A percentile compares a stretch with the other conserved stretches of the same genome.
Conservation (phyloP, 1,140 invertebrate genomes). For the Sinonovacula constricta region DNA sequence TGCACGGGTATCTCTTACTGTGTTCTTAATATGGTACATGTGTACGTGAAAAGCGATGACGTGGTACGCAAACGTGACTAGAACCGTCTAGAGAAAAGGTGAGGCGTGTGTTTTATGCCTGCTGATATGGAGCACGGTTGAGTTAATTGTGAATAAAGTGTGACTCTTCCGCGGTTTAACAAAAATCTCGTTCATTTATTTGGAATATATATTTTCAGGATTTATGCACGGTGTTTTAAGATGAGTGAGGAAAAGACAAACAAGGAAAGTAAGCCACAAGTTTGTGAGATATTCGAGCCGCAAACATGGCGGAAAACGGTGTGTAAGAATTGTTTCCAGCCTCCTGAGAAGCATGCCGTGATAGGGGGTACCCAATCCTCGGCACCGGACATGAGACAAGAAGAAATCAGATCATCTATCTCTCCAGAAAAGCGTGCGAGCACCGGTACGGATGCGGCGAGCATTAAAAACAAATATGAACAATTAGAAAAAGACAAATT, state of each 20-base stretch:
- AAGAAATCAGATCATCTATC: not conserved
- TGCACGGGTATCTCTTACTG: not conserved
- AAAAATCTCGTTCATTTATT: not conserved
- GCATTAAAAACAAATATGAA: conserved; percentile 50
- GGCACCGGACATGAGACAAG: not conserved
- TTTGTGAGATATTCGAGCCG: conserved; percentile 76
- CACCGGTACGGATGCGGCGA: conserved; percentile 11
- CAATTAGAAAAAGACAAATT: conserved; percentile 42
- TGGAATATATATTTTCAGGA: conserved; percentile 17
- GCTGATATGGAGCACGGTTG: conserved; percentile 19
- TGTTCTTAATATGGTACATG: conserved; percentile 44
- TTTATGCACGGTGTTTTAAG: not conserved
- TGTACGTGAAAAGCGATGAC: conserved; percentile 56
- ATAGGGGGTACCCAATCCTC: conserved; percentile 16
- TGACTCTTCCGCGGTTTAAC: conserved; percentile 27
- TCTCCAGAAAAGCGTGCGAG: not conserved
- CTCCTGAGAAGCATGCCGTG: conserved; percentile 63
- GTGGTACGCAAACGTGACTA: conserved; percentile 47
- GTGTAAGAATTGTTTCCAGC: conserved; percentile 77
- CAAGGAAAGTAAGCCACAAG: conserved; percentile 57
- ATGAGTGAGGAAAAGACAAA: conserved; percentile 52
- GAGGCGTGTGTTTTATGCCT: conserved; percentile 25
- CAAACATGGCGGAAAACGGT: conserved; percentile 75
- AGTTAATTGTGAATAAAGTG: conserved; percentile 14
- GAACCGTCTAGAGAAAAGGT: conserved; percentile 43